Percentiles rank a stretch among this genome's conserved stretches.
phyloP scores from a whole-genome alignment of 2,113 vertebrate genomes.

The Engystomops pustulosus region DNA sequence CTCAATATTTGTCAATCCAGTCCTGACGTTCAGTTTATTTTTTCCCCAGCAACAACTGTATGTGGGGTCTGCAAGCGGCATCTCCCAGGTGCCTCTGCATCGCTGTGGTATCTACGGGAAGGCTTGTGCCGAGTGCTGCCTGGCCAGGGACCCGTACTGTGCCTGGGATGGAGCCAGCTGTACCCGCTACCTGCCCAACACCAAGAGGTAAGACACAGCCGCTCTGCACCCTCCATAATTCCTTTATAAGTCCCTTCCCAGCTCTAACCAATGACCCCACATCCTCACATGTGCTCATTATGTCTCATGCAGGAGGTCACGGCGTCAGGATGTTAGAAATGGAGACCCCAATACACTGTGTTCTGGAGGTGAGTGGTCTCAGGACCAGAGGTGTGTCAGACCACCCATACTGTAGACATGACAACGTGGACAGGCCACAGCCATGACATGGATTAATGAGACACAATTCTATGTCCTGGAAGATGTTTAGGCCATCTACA shows the following conservation, averaged over 20 bases:
- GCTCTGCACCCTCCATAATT: no score
- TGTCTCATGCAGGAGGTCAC: slow-evolving; percentile 80
- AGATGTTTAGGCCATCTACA: no score
- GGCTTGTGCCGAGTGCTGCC: slow-evolving; percentile 93
- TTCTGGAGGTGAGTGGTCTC: slow-evolving; percentile 83
- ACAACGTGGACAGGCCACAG: no score
- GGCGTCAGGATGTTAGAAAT: slow-evolving; percentile 92
- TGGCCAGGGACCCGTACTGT: slow-evolving; percentile 96
- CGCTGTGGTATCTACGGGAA: slow-evolving; percentile 92
- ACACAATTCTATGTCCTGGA: no score
- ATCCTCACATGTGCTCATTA: background rate
- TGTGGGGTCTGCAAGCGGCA: slow-evolving; percentile 77
- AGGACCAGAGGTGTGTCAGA: no score
- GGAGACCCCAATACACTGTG: slow-evolving; percentile 93
- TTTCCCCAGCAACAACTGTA: slow-evolving; percentile 91
- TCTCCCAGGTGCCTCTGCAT: slow-evolving; percentile 91
- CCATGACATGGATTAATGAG: no score
- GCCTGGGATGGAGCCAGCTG: slow-evolving; percentile 93
- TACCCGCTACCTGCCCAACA: slow-evolving; percentile 79
- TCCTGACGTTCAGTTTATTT: slow-evolving; percentile 43
- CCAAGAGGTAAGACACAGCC: slow-evolving; percentile 38
- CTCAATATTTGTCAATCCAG: background rate
- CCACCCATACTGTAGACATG: no score
- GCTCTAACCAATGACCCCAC: no score
- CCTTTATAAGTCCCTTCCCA: no score